Evolutionary conservation across 2,888 invertebrate species (phyloP), one percentile per base, ranked within the genome.

Genomic region (Macrosiphum euphorbiae): DNA sequence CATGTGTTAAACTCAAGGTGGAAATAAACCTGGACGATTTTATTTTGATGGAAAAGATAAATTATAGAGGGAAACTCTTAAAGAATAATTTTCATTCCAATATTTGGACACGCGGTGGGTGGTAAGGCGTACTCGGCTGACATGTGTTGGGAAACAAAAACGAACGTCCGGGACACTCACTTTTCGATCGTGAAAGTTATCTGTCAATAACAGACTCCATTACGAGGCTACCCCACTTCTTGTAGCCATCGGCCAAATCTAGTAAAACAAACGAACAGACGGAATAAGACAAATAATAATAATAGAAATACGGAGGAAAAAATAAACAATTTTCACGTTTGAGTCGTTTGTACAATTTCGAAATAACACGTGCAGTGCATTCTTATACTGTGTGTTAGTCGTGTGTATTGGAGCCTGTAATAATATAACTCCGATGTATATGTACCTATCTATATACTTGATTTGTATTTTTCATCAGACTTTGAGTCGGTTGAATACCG

Each of bases 171-270:
- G 94, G 90, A 94, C 94, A 94, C 90, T 94, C 94, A 90, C 86
- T 90, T 94, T 94, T 94, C 94, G 90, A 94, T 94, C 94, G 94
- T 61, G 94, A 90, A 94, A 90, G 90, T 94, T 94, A 94, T 94
- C 94, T 94, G 94, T 94, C 94, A 94, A 94, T 94, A 94, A 94
- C 94, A 94, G 94, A 94, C 90, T 94, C 94, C 90, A 94, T 94
- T 94, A 94, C 94, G 90, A 50, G 5, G 55, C 86, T 61, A 67
- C 86, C 90, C 86, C 67, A 24, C 61, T 41, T 20, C 90, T 28
- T 44, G 92, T 88, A 67, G 88, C 94, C 90, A 35, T 47, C 90
- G 90, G 94, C 94, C 52, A 94, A 90, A 94, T 94, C 90, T 90
- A 50, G 86, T 86, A 86, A 89, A 89, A 89, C 93, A 89, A 93